Evolutionary conservation across 2,113 vertebrate genomes (phyloP).

Genomic region (Argyrosomus japonicus): DNA sequence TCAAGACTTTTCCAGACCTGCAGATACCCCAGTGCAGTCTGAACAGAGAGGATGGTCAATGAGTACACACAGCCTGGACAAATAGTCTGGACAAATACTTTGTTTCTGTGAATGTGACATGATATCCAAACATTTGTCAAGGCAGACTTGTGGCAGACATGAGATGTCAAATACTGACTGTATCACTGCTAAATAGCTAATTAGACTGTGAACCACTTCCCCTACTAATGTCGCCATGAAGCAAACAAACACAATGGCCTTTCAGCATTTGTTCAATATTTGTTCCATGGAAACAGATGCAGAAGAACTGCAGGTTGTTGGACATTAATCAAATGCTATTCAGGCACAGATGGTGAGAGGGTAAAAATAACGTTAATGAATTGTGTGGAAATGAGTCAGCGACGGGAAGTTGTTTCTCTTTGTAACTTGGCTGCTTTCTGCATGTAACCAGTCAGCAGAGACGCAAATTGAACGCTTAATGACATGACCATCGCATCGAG

Average conservation of each 20-base stretch:
- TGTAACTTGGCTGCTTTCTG: not conserved
- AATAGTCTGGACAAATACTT: too few relatives aligned
- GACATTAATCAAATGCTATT: constrained; percentile 2
- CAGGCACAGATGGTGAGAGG: constrained; percentile 17
- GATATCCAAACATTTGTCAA: not conserved
- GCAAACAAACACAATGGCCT: constrained; percentile 2
- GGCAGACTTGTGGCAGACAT: constrained; percentile 4
- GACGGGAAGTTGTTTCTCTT: not conserved
- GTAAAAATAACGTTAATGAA: constrained; percentile 39
- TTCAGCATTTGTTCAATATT: constrained; percentile 9
- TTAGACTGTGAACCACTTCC: not conserved
- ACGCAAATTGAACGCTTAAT: not conserved
- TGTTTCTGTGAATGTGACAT: not conserved
- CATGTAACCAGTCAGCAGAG: not conserved
- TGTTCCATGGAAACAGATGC: constrained; percentile 20
- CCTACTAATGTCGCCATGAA: not conserved
- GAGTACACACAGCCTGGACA: not conserved
- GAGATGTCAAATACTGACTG: not conserved
- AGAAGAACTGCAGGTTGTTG: constrained; percentile 32
- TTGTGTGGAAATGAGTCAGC: constrained; percentile 8
- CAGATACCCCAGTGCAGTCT: not conserved
- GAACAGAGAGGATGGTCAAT: not conserved
- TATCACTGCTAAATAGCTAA: not conserved
- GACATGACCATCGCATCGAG: not conserved
- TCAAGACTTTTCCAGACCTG: not conserved